These are phyloP conservation scores for Aulostomus chinensis DNA, from an alignment of 2,797 vertebrate species.

Conservation along the genomic window DNA sequence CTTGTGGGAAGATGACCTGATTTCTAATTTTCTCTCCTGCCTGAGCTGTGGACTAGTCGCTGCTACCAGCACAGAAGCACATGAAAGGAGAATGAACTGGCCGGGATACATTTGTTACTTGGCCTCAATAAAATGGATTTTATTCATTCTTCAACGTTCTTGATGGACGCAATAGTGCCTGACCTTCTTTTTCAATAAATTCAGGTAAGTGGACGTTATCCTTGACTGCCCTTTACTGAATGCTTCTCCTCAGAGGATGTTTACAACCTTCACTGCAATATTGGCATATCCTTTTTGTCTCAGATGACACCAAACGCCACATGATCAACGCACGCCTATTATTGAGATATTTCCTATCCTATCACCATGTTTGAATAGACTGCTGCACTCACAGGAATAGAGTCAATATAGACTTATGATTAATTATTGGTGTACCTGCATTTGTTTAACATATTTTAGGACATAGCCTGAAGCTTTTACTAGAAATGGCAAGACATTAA, in stretches of 20 bases:
- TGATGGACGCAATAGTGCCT: constrained; percentile 36
- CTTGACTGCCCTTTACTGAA: not conserved
- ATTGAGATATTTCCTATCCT: too few species aligned
- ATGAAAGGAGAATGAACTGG: constrained; percentile 21
- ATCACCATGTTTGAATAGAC: too few species aligned
- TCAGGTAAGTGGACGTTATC: constrained; percentile 58
- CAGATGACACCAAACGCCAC: not conserved
- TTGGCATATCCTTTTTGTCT: not conserved
- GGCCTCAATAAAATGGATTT: constrained; percentile 35
- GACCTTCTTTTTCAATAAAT: constrained; percentile 26
- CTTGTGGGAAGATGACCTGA: constrained; percentile 81
- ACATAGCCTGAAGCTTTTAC: constrained; percentile 6
- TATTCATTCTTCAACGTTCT: constrained; percentile 27
- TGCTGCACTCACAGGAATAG: not conserved
- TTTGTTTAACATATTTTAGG: constrained; percentile 6
- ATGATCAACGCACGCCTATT: not conserved
- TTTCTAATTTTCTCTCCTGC: constrained; percentile 74
- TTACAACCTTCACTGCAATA: constrained; percentile 7
- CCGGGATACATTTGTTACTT: constrained; percentile 21
- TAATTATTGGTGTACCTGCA: rapidly evolving
- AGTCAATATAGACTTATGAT: not conserved
- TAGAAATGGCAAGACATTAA: constrained; percentile 18
- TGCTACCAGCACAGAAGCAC: constrained; percentile 47
- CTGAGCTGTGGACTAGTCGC: constrained; percentile 55
- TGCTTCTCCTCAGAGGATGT: not conserved